Base-by-base conservation (phyloP, 1,140 invertebrate species). In the Geopemphigus sp. region DNA sequence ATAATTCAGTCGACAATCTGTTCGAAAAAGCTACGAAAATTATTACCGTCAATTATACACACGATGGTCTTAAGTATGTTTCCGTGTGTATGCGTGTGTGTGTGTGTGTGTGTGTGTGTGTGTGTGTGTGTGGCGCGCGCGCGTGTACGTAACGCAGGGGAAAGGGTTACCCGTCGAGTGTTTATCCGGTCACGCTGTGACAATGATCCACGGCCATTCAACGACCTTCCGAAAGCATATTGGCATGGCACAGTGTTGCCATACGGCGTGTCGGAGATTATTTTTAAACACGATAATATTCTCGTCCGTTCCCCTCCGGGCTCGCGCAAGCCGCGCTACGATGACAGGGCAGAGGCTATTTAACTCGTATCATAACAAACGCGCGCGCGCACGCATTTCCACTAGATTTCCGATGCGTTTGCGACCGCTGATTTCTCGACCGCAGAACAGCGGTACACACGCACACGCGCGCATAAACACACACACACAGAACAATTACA, bases 141-240 rank as follows among this genome's bases (percentile, higher is more conserved):
- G 26, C 26, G 17, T 63, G 5, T 32, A 19, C 17, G 56, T 50
- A 50, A 50, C 56, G 26, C 15, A 15, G 17, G 26, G 39, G 66
- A 50, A 68, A 50, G 39, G 39, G 66, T 50, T 50, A 68, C 73
- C 24, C 73, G 73, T 47, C 74, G 74, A 78, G n/a, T 11, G 32
- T 63, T 78, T 78, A 78, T 78, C 74, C 74, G 74, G 74, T 78
- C 57, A 78, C 32, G 57, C 74, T 50, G 56, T 78, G 74, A 63
- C 74, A 78, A 78, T 78, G 74, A 78, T 78, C 74, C 74, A 78
- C 74, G 74, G 74, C 74, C 74, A 78, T 78, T 78, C 74, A 61
- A 78, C 74, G 74, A 78, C 74, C 74, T 78, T 78, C 74, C 56
- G 74, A 78, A 76, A 61, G 74, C 74, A 50, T 78, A 78, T 78